phyloP scores from a whole-genome alignment of 2,113 vertebrate species.

The Rhizomys pruinosus region DNA sequence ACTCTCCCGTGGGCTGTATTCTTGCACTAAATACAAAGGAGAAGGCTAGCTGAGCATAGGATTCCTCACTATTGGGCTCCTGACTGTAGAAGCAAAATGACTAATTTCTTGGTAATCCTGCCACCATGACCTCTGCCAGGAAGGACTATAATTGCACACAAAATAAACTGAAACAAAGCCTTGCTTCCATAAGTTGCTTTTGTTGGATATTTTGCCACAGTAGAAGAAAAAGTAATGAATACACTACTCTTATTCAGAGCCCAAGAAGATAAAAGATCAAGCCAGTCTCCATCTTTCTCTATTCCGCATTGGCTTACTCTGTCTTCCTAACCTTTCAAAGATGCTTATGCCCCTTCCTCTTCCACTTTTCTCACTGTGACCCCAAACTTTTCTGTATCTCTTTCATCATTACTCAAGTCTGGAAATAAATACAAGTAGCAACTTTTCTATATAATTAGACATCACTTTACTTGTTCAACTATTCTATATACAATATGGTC shows the following conservation, averaged over 20 bases:
- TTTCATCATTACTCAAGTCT: neutral
- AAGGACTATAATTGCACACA: neutral
- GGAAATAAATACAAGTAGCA: neutral
- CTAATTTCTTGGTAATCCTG: neutral
- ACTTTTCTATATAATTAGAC: neutral
- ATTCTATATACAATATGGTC: neutral
- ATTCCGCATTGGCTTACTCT: accelerated
- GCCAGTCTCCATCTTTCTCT: accelerated
- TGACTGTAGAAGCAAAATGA: neutral
- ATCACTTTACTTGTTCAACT: neutral
- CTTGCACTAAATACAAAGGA: neutral
- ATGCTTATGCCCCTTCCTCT: accelerated
- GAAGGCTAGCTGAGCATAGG: neutral
- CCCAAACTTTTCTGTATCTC: neutral
- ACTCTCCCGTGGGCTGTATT: no score
- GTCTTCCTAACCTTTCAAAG: neutral
- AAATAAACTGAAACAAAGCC: neutral
- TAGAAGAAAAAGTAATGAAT: neutral
- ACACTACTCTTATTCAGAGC: neutral
- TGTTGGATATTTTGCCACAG: neutral
- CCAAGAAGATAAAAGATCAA: neutral
- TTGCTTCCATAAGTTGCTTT: neutral
- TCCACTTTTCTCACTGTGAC: neutral
- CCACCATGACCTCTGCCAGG: accelerated
- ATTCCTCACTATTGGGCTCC: neutral